phyloP scores from a whole-genome alignment of 1,140 invertebrate species.

The Drosophila virilis region DNA sequence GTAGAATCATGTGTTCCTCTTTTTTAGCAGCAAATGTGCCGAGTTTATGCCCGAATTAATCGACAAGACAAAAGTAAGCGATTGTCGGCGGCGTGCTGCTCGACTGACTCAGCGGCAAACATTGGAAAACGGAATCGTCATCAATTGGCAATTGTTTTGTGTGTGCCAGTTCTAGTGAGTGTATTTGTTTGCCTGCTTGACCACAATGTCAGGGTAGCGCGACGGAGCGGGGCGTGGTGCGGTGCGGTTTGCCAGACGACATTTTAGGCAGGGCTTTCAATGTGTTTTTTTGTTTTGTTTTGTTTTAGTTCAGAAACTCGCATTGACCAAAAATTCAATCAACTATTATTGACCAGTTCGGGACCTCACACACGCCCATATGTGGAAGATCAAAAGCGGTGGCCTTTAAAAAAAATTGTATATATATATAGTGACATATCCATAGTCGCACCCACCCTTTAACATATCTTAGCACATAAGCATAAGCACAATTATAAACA shows the following conservation, averaged over 20 bases:
- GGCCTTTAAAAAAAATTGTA: conserved; percentile 21
- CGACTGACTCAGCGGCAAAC: conserved; percentile 44
- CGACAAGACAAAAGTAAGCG: conserved; percentile 26
- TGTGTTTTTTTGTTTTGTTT: conserved; percentile 31
- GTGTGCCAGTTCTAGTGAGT: neutral
- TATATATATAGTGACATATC: too few species aligned
- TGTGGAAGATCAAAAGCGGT: conserved; percentile 40
- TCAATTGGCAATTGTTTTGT: conserved; percentile 39
- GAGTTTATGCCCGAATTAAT: conserved; percentile 53
- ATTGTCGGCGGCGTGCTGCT: conserved; percentile 17
- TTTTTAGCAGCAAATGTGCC: conserved; percentile 1
- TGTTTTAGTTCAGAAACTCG: conserved; percentile 32
- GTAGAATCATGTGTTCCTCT: conserved; percentile 13
- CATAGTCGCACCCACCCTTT: too few species aligned
- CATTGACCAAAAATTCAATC: conserved; percentile 46
- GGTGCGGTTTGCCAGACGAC: conserved; percentile 2
- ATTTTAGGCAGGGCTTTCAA: conserved; percentile 47
- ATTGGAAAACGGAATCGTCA: conserved; percentile 44
- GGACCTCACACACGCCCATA: conserved; percentile 35
- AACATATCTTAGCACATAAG: too few species aligned
- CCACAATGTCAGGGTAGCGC: conserved; percentile 17
- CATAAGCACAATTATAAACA: too few species aligned
- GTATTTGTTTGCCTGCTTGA: conserved; percentile 16
- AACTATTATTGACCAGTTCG: conserved; percentile 36
- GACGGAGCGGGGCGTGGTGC: neutral